Percentiles rank a stretch among this genome's conserved stretches.
Conservation (phyloP, 2,888 invertebrate species). For the Mayetiola destructor region DNA sequence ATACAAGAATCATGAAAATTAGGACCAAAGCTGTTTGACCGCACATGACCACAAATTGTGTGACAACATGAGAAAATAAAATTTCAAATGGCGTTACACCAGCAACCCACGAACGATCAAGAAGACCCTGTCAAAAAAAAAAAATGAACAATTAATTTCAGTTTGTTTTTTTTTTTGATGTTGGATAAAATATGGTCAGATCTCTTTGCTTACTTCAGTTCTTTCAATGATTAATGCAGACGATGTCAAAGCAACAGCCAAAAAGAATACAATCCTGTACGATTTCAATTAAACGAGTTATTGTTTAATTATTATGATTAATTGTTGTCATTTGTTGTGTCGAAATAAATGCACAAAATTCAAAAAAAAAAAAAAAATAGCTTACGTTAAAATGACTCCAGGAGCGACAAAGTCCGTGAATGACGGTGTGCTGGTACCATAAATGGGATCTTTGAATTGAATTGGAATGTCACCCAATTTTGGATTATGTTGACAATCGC, state of each 20-base stretch:
- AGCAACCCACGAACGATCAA: conserved; percentile 88
- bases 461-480: conserved; percentile 79
- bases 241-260: conserved; percentile 87
- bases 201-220: conserved; percentile 44
- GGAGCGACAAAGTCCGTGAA: conserved; percentile 95
- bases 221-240: conserved; percentile 81
- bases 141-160: background rate
- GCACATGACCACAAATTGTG: conserved; percentile 89
- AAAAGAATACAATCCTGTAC: conserved; percentile 82
- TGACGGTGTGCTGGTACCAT: conserved; percentile 75
- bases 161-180: background rate
- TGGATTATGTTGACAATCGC: conserved; percentile 63
- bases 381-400: conserved; percentile 85
- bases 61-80: conserved; percentile 82
- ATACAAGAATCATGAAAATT: conserved; percentile 80
- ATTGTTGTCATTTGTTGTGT: background rate
- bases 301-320: background rate
- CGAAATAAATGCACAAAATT: too few species aligned
- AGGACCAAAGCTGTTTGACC: conserved; percentile 85
- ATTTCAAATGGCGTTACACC: conserved; percentile 86
- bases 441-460: conserved; percentile 77
- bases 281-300: conserved; percentile 11
- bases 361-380: too few species aligned
- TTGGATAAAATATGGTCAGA: background rate
- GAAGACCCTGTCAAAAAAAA: conserved; percentile 46